Evolutionary conservation across 1,140 invertebrate genomes (phyloP), one percentile per base, ranked within the genome.

Genomic region (Rhopalosiphum maidis): DNA sequence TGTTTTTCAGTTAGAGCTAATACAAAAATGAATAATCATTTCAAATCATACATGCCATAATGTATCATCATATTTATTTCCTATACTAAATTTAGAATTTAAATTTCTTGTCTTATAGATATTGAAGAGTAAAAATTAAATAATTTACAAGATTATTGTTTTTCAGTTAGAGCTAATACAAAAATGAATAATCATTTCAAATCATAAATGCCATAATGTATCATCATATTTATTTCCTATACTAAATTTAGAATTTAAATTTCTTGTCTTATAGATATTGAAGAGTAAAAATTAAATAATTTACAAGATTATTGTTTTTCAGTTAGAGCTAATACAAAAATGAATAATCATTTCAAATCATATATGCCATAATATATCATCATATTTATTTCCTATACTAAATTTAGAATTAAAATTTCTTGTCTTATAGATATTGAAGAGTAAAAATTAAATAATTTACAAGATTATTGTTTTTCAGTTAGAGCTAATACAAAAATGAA

Each of bases 151-250:
- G 37, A 37, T 37, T 37, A 60, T 60, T 30, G 4, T 48, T 51
- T 51, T 89, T 89, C 89, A 91, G 90, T 43, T 91, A 91, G 90
- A 91, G 54, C 90, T 91, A 91, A 91, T 91, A 91, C 60, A 91
- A 51, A 89, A 46, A 91, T 91, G 35, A 89, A 89, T 55, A 55
- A 89, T 89, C 48, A 89, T 89, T 89, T 54, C 23, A 7, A 89
- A 23, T 89, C 87, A 89, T 54, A 23, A 7, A 25, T 89, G 37
- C 41, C 25, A 86, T 86, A 46, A 86, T 23, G 25, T 23, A 85
- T 85, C 55, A 60, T 60, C 55, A 60, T 60, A 25, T 25, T 30
- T 9, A 25, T 60, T 60, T 60, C 25, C 55, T 9, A 60, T 55
- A 55, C 25, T 25, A 0, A 0, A 9, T 60, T 55, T 60, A 4